Evolutionary conservation across 2,797 vertebrate genomes (phyloP), one percentile per base, ranked within the genome.

Genomic region (Acanthis flammea): DNA sequence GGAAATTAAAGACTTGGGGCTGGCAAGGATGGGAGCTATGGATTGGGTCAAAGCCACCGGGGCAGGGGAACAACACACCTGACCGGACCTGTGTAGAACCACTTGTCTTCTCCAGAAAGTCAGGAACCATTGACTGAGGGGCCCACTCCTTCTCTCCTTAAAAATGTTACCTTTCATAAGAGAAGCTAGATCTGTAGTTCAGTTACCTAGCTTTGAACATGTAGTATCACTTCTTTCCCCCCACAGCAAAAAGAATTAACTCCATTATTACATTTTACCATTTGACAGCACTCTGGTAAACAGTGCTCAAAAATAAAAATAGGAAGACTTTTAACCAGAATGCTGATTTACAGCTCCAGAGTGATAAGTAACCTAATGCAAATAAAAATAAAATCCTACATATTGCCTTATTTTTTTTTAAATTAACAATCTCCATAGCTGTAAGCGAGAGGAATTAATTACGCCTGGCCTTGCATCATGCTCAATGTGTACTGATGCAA

Each of bases 401-500:
- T 68, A 73, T 28, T 75, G 28, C 8, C 19, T 82, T 65, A 21
- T 30, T 72, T 58, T 42, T 22, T 14, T 47, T 31, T n/a, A 17
- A 88, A 84, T 80, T 92, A 86, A 50, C 75, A 80, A 21, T 88
- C 65, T 91, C 48, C 23, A 67, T 93, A 92, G 67, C 71, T 92
- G 28, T 76, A 84, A 94, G 66, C 17, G 1, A 74, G 57, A 79
- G 33, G 89, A 96, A 95, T 96, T 96, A 96, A 96, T 97, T 92
- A 89, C 0, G 6, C 54, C 92, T 93, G 65, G 84, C 61, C 86
- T 89, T 94, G 91, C 88, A 94, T 92, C 81, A 83, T 53, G 66
- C 72, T 95, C 84, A 95, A 54, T 88, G 88, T 62, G 88, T 88
- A 83, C 75, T 88, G 91, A 92, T 95, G 95, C 81, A 96, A 94